A percentile compares a stretch with the other conserved stretches of the same genome.
phyloP scores from a whole-genome alignment of 2,113 vertebrate genomes.

The Morone saxatilis region DNA sequence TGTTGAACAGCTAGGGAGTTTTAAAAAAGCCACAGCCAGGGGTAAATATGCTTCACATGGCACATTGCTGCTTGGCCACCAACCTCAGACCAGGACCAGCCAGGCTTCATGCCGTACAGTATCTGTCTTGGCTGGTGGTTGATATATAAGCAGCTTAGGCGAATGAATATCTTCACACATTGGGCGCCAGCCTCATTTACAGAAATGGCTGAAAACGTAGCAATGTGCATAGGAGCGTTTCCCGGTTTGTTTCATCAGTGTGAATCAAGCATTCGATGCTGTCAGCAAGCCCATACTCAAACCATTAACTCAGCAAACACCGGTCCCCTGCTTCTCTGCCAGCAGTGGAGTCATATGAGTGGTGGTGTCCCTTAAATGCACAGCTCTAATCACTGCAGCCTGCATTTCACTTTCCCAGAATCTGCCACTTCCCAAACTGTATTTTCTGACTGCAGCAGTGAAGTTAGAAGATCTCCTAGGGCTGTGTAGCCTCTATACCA shows the following conservation, averaged over 20 bases:
- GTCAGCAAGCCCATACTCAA: slow-evolving; percentile 52
- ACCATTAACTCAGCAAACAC: slow-evolving; percentile 59
- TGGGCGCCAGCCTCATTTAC: slow-evolving; percentile 47
- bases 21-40: slow-evolving; percentile 35
- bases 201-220: slow-evolving; percentile 48
- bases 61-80: slow-evolving; percentile 43
- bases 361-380: slow-evolving; percentile 39
- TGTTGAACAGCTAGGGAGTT: slow-evolving; percentile 47
- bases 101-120: slow-evolving; percentile 45
- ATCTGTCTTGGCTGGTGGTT: slow-evolving; percentile 65
- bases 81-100: slow-evolving; percentile 39
- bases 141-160: slow-evolving; percentile 66
- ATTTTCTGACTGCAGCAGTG: slow-evolving; percentile 38
- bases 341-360: slow-evolving; percentile 20
- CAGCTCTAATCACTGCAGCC: slow-evolving; percentile 50
- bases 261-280: slow-evolving; percentile 54
- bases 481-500: slow-evolving; percentile 51
- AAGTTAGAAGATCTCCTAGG: slow-evolving; percentile 57
- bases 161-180: slow-evolving; percentile 60
- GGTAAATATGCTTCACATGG: slow-evolving; percentile 59
- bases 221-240: slow-evolving; percentile 34
- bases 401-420: slow-evolving; percentile 39
- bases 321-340: slow-evolving; percentile 17
- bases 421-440: slow-evolving; percentile 50
- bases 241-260: slow-evolving; percentile 55